Evolutionary conservation across 2,113 vertebrate genomes (phyloP).

Genomic region (Apteryx owenii): DNA sequence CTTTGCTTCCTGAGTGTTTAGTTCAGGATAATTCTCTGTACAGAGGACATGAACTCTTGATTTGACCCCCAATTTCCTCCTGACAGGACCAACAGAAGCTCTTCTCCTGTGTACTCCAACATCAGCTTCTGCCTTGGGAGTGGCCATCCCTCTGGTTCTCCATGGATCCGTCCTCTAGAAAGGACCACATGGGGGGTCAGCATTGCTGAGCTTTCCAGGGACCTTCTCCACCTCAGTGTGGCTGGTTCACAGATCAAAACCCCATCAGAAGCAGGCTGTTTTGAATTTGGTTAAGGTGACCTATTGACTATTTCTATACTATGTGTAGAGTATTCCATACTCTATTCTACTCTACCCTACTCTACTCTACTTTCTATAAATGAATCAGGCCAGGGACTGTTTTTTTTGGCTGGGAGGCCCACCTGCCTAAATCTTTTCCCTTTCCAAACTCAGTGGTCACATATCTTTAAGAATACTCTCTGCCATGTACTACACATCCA

Average conservation of each 20-base stretch:
- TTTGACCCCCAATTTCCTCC: background rate
- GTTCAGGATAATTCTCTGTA: background rate
- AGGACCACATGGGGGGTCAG: rapidly evolving
- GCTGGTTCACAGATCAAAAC: background rate
- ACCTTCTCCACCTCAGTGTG: background rate
- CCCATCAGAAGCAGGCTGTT: background rate
- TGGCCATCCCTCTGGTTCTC: background rate
- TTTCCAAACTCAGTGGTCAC: background rate
- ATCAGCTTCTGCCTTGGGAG: background rate
- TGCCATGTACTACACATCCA: background rate
- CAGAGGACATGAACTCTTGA: background rate
- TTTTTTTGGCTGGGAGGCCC: background rate
- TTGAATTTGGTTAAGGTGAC: background rate
- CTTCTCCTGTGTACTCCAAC: background rate
- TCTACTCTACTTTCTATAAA: background rate
- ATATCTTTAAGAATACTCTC: background rate
- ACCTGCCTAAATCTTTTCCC: background rate
- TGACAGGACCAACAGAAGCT: background rate
- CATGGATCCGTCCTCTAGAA: background rate
- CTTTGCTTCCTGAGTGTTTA: rapidly evolving
- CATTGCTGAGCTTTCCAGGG: background rate
- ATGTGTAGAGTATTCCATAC: too few species aligned
- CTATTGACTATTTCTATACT: background rate
- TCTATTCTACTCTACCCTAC: too few species aligned
- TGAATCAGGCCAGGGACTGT: background rate